phyloP scores from a whole-genome alignment of 2,113 vertebrate genomes.

The Thermophis baileyi region DNA sequence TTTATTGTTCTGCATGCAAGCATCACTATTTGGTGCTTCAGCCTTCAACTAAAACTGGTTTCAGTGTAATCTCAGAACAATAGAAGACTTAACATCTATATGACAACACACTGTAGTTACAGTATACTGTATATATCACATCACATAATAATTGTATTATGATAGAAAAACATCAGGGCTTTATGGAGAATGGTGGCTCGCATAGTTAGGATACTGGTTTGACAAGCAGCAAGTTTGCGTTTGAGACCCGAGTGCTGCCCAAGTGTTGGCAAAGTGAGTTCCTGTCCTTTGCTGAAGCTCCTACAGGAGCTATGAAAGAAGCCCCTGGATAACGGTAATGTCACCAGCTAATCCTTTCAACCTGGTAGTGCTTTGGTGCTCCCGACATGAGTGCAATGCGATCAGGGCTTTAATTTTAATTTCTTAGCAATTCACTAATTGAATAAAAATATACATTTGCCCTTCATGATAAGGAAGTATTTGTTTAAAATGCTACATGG shows the following conservation, averaged over 20 bases:
- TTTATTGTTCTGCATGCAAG: not conserved
- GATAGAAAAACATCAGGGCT: not conserved
- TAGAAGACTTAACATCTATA: not conserved
- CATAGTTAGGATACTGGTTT: not conserved
- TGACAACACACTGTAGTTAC: not conserved
- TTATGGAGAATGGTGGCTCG: not conserved
- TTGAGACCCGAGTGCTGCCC: not conserved
- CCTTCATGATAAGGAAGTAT: constrained; percentile 3
- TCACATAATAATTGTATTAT: not conserved
- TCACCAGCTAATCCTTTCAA: not conserved
- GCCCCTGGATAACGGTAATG: not conserved
- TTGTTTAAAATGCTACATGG: constrained; percentile 12
- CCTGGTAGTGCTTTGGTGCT: not conserved
- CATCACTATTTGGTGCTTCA: not conserved
- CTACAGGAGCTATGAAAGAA: not conserved
- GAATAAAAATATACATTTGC: not conserved
- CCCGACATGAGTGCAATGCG: not conserved
- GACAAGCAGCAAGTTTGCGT: not conserved
- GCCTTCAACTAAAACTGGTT: not conserved
- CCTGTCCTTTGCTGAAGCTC: not conserved
- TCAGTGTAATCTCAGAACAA: not conserved
- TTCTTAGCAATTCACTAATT: not conserved
- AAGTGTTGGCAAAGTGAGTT: not conserved
- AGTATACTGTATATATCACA: not conserved
- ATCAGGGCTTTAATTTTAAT: constrained; percentile 4